Evolutionary conservation across 2,113 vertebrate genomes (phyloP).

Genomic region (Zootoca vivipara): DNA sequence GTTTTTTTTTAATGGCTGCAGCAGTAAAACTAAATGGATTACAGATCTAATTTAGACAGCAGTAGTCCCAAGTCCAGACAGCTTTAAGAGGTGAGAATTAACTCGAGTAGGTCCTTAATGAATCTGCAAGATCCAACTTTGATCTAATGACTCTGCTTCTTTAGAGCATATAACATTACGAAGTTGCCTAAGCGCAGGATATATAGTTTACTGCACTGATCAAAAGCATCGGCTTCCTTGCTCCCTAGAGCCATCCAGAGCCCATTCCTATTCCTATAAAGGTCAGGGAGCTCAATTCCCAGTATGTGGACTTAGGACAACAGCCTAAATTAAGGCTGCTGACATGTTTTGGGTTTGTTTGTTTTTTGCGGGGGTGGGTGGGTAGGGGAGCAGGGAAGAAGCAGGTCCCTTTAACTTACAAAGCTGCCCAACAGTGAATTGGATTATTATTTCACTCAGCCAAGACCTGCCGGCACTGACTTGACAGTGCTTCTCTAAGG

Average conservation of each 20-base stretch:
- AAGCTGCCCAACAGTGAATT: background rate
- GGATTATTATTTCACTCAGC: background rate
- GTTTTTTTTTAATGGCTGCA: background rate
- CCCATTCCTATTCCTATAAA: background rate
- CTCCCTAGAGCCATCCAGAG: too few species aligned
- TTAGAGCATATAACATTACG: background rate
- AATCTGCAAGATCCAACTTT: background rate
- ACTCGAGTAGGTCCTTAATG: slow-evolving; percentile 2
- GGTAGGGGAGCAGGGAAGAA: too few species aligned
- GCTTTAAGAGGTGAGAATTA: slow-evolving; percentile 27
- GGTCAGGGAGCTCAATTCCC: background rate
- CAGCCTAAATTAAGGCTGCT: background rate
- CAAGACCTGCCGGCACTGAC: background rate
- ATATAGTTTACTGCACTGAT: background rate
- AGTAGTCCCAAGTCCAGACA: slow-evolving; percentile 9
- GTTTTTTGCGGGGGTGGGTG: too few species aligned
- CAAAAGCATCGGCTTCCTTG: background rate
- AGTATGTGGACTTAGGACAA: background rate
- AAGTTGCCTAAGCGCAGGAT: background rate
- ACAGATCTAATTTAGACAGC: slow-evolving; percentile 25
- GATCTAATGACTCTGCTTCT: slow-evolving; percentile 8
- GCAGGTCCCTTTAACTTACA: too few species aligned
- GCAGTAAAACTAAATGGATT: slow-evolving; percentile 29
- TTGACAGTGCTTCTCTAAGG: background rate
- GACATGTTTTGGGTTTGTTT: background rate